Base-by-base conservation (phyloP, 2,113 vertebrate genomes). In the Lophius piscatorius region DNA sequence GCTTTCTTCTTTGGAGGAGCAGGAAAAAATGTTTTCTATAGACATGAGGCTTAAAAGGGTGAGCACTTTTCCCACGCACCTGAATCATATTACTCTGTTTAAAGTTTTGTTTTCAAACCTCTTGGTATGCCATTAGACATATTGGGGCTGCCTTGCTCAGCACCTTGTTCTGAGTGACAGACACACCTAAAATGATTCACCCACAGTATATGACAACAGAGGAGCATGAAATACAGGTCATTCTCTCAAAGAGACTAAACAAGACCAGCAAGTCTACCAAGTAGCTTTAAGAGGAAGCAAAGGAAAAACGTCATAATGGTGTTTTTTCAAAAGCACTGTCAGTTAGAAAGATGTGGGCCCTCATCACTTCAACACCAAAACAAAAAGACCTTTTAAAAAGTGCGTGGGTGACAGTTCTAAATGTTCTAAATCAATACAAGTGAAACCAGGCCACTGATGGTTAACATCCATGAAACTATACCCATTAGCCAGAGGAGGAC, bases 191-290 rank as follows among this genome's bases (percentile, higher is more conserved):
- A 65, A 18, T 48, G 70, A 84, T 64, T 81, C 60, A 81, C 28
- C 29, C 14, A 28, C 44, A 39, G 28, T 34, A 34, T 29, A 39
- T 1, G 36, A 74, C 10, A 78, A 52, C 36, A 40, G 49, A 57
- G 41, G 9, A 64, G 63, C 42, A 35, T 63, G 64, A 87, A 82
- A 86, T 62, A 76, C 81, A 74, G 54, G 77, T 79, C 74, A 73
- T 77, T 62, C 69, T 44, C 22, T 47, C 11, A 20, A 35, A 52
- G 59, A 71, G 26, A 75, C 76, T 76, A 78, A 91, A 91, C 89
- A 67, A 83, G 91, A 88, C 76, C 60, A 85, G 82, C 91, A 59
- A 83, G 90, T 89, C 82, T 40, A 57, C 62, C 71, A 26, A 69
- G 83, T 89, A 60, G 38, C 49, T 54, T 24, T 36, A 44, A 35